Conservation (phyloP, 2,888 invertebrate species). For the Macaria notata region DNA sequence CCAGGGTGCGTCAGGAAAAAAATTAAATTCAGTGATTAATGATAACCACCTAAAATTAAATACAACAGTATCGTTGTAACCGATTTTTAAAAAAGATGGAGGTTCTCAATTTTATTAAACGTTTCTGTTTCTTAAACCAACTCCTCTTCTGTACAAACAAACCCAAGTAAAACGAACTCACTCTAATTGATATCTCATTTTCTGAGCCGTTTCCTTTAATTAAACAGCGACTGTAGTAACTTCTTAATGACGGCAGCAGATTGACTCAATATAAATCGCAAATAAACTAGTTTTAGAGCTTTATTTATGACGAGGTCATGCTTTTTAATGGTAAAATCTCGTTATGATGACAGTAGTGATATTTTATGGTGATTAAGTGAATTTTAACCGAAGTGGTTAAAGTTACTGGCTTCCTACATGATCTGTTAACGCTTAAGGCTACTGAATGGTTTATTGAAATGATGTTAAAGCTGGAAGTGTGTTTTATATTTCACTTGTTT, state of each 20-base stretch:
- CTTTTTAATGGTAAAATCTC: slow-evolving; percentile 9
- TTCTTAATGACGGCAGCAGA: slow-evolving; percentile 11
- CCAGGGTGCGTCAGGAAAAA: no score
- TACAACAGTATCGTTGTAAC: no score
- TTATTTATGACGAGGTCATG: slow-evolving; percentile 10
- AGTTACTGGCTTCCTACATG: slow-evolving; percentile 2
- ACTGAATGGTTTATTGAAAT: neutral
- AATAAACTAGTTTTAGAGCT: slow-evolving; percentile 12
- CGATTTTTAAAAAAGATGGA: no score
- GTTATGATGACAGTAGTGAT: slow-evolving; percentile 5
- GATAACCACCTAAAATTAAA: no score
- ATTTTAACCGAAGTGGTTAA: slow-evolving; percentile 5
- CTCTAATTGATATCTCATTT: slow-evolving; percentile 7
- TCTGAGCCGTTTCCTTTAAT: slow-evolving; percentile 8
- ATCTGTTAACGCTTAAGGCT: neutral
- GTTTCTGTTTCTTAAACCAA: no score
- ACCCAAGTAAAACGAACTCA: neutral
- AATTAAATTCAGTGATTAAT: no score
- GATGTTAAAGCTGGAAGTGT: no score
- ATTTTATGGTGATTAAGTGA: slow-evolving; percentile 20
- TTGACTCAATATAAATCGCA: slow-evolving; percentile 12
- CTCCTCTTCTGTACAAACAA: neutral
- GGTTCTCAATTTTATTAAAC: no score
- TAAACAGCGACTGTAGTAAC: slow-evolving; percentile 1
- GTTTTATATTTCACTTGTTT: no score